Evolutionary conservation across 1,140 invertebrate species (phyloP).

Genomic region (Hyles vespertilio): DNA sequence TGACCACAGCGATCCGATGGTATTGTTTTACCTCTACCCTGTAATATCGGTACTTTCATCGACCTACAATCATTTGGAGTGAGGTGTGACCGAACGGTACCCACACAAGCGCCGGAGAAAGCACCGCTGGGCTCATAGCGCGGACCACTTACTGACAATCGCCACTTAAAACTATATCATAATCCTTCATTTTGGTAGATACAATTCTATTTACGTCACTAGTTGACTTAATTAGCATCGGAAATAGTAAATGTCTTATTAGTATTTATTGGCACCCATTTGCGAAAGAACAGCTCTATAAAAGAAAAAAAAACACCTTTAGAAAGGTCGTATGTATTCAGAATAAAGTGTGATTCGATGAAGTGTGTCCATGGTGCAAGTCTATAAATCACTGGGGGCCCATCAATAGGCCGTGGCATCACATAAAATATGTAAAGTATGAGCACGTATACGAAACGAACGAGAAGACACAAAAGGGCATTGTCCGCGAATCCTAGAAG

Average conservation of each 20-base stretch:
- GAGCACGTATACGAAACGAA: background rate
- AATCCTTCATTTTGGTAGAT: too few relatives aligned
- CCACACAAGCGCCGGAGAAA: constrained; percentile 37
- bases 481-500: constrained; percentile 43
- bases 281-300: too few relatives aligned
- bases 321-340: too few relatives aligned
- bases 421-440: background rate
- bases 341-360: too few relatives aligned
- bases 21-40: background rate
- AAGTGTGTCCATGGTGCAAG: background rate
- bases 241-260: too few relatives aligned
- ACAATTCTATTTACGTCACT: too few relatives aligned
- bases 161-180: too few relatives aligned
- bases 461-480: constrained; percentile 32
- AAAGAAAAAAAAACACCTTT: too few relatives aligned
- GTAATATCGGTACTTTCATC: constrained; percentile 38
- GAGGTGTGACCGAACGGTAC: constrained; percentile 35
- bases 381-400: background rate
- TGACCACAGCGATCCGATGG: background rate
- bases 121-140: constrained; percentile 44
- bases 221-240: too few relatives aligned
- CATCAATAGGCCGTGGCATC: background rate
- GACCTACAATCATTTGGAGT: constrained; percentile 44
- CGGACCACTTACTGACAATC: constrained; percentile 34
- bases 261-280: too few relatives aligned